Conservation (phyloP, 2,888 invertebrate species). For the Drosophila engyochracea region DNA sequence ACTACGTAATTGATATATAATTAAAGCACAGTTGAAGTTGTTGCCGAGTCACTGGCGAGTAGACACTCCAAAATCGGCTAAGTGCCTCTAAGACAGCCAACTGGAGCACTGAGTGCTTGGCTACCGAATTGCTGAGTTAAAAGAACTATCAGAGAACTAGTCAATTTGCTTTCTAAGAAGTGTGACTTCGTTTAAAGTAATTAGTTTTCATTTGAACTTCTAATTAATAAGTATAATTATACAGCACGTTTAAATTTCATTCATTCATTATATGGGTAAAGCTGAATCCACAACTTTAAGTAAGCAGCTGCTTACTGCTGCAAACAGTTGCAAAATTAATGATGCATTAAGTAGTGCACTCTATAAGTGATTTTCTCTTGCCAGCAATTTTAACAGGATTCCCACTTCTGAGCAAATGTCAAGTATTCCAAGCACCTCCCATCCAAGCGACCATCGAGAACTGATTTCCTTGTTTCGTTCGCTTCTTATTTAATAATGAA, state of each 20-base stretch:
- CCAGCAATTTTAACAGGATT: constrained; percentile 12
- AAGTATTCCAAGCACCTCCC: not conserved
- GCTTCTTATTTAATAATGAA: constrained; percentile 68
- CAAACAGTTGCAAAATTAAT: constrained; percentile 40
- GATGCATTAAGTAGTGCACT: constrained; percentile 27
- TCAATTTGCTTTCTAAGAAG: not conserved
- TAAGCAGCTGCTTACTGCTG: not conserved
- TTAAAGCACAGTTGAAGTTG: constrained; percentile 70
- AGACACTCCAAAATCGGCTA: constrained; percentile 27
- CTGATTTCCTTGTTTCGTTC: constrained; percentile 15
- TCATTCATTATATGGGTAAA: not conserved
- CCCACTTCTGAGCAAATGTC: not conserved
- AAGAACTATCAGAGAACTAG: not conserved
- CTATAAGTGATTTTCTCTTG: constrained; percentile 41
- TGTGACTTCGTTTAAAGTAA: not conserved
- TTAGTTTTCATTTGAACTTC: not conserved
- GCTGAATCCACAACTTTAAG: constrained; percentile 3
- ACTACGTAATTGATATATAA: constrained; percentile 78
- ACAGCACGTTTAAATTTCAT: not conserved
- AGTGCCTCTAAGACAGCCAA: constrained; percentile 29
- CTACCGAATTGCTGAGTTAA: constrained; percentile 1
- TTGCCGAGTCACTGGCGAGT: constrained; percentile 59
- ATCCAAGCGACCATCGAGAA: not conserved
- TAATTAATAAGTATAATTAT: not conserved
- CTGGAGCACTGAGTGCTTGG: constrained; percentile 8